A percentile compares a stretch with the other conserved stretches of the same genome.
Evolutionary conservation across 2,113 vertebrate species (phyloP).

Genomic region (Odobenus rosmarus): DNA sequence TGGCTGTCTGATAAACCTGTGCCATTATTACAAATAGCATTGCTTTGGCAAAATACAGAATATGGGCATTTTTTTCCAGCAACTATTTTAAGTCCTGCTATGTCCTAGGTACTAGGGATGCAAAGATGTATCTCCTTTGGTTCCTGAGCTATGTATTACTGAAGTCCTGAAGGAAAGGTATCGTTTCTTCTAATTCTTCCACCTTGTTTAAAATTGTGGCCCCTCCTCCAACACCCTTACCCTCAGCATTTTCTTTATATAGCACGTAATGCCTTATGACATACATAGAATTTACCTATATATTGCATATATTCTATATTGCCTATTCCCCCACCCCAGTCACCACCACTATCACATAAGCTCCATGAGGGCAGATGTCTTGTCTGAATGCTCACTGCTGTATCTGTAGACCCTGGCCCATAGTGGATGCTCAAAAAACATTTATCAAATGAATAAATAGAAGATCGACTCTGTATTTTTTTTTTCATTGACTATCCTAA

Average conservation of each 20-base stretch:
- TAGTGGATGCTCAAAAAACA: not conserved
- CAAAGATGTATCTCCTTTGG: not conserved
- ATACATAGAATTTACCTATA: not conserved
- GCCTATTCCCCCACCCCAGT: not conserved
- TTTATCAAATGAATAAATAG: not conserved
- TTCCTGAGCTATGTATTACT: not conserved
- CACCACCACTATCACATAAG: not conserved
- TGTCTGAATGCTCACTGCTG: not conserved
- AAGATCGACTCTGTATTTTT: not conserved
- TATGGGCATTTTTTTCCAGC: not conserved
- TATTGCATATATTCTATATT: not conserved
- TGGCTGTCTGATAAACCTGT: not conserved
- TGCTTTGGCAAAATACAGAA: not conserved
- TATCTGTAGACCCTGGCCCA: not conserved
- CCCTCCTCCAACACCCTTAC: not conserved
- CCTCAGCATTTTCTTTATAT: not conserved
- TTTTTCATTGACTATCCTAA: not conserved
- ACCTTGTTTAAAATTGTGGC: not conserved
- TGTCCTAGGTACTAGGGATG: not conserved
- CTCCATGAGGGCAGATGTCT: not conserved
- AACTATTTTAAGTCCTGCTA: not conserved
- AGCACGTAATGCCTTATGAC: not conserved
- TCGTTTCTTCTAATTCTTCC: slow-evolving; percentile 17
- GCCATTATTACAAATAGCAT: not conserved
- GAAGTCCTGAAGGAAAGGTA: not conserved